phyloP scores from a whole-genome alignment of 2,113 vertebrate species.

The mouse (Mus musculus) region DNA sequence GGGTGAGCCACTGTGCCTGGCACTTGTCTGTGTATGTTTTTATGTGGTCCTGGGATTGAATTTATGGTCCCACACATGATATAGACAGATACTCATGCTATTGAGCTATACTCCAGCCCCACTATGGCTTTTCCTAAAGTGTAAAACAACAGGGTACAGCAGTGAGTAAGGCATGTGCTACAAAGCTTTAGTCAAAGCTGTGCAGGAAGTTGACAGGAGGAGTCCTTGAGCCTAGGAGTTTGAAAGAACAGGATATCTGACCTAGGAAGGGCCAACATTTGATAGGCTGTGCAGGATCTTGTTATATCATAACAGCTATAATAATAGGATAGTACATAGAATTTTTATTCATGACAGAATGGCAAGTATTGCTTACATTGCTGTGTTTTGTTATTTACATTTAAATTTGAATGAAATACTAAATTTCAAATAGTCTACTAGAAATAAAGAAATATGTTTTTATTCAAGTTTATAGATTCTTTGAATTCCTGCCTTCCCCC shows the following conservation, averaged over 20 bases:
- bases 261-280: neutral
- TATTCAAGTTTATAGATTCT: neutral
- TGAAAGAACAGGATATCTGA: neutral
- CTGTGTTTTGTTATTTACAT: neutral
- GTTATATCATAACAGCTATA: neutral
- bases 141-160: neutral
- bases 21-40: neutral
- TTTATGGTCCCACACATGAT: neutral
- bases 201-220: neutral
- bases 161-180: neutral
- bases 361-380: neutral
- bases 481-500: neutral
- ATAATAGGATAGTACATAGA: slow-evolving; percentile 34
- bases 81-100: neutral
- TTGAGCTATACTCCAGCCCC: neutral
- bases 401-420: neutral
- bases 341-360: slow-evolving; percentile 40
- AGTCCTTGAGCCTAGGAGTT: neutral
- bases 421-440: neutral
- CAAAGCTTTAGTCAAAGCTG: neutral
- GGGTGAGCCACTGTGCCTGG: no score
- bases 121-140: neutral
- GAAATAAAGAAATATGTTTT: slow-evolving; percentile 10
- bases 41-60: neutral
- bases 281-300: slow-evolving; percentile 17